Base-by-base conservation (phyloP, 2,888 invertebrate species). In the Mactromeris polynyma region DNA sequence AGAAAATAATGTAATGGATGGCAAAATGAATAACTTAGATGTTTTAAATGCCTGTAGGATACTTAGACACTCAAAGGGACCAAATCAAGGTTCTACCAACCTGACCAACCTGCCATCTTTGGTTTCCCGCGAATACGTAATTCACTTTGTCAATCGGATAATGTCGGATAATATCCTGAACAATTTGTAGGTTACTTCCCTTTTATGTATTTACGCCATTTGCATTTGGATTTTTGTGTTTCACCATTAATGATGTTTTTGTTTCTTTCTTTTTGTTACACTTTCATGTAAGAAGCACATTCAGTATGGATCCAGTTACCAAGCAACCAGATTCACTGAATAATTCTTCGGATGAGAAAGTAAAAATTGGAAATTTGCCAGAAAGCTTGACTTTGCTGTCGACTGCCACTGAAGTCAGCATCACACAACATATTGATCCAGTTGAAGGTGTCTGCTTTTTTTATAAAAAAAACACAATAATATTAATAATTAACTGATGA, bases 341-440 rank as follows among this genome's bases (percentile, higher is more conserved):
- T 2, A 3, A 73, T 36, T 33, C 36, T 33, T 33, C 21, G 11
- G 73, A 73, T 33, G 73, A 36, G 73, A 73, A 36, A 33, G 9
- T 19, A 14, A 73, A 33, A 33, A 33, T 0, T 73, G 19, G 4
- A 73, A 36, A 73, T 33, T 73, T 91, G 31, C 91, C 91, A 17
- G 17, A 73, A 2, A 87, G 91, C 46, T 64, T 91, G 42, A 46
- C 79, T 54, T 81, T 46, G 19, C 42, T 91, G 31, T 73, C 46
- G 2, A n/a, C 42, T 42, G 85, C 91, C 3, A 64, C n/a, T 33
- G 81, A 88, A 81, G 78, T 91, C 14, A 88, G 81, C 40, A 58
- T 91, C 0, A 87, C 80, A 77, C 91, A 91, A 51, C 87, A 89
- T 51, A 88, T 91, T 78, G 91, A 91, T 78, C 81, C 89, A 40